Conservation (phyloP, 2,888 invertebrate species). For the Eilema sororculum region DNA sequence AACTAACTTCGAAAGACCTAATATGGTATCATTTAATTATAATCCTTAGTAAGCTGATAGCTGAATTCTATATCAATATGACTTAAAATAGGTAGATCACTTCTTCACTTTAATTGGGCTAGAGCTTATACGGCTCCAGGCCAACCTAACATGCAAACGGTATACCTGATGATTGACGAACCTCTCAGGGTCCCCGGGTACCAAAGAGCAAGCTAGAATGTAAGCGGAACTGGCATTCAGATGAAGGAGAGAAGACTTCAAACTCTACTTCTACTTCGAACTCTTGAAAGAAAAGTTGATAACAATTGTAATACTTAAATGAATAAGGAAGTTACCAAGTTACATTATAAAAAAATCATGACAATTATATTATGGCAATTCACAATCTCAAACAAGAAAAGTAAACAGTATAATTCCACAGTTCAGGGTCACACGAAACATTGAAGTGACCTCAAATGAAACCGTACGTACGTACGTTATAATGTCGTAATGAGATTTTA, state of each 20-base stretch:
- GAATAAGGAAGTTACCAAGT: background rate
- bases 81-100: background rate
- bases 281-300: background rate
- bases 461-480: constrained; percentile 48
- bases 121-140: background rate
- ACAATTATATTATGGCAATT: background rate
- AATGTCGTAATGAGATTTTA: constrained; percentile 52
- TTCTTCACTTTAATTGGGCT: background rate
- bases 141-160: background rate
- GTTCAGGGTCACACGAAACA: constrained; percentile 45
- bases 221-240: too few relatives aligned
- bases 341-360: background rate
- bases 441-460: constrained; percentile 49
- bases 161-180: too few relatives aligned
- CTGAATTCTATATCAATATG: too few relatives aligned
- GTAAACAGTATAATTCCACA: constrained; percentile 27
- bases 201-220: too few relatives aligned
- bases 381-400: constrained; percentile 12
- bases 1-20: background rate
- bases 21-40: background rate
- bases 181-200: too few relatives aligned
- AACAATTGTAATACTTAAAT: too few relatives aligned
- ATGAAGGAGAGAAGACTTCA: too few relatives aligned
- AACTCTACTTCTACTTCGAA: too few relatives aligned
- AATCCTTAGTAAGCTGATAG: background rate